A percentile compares a stretch with the other conserved stretches of the same genome.
Conservation (phyloP, 2,113 vertebrate species). For the Elephantulus edwardii region DNA sequence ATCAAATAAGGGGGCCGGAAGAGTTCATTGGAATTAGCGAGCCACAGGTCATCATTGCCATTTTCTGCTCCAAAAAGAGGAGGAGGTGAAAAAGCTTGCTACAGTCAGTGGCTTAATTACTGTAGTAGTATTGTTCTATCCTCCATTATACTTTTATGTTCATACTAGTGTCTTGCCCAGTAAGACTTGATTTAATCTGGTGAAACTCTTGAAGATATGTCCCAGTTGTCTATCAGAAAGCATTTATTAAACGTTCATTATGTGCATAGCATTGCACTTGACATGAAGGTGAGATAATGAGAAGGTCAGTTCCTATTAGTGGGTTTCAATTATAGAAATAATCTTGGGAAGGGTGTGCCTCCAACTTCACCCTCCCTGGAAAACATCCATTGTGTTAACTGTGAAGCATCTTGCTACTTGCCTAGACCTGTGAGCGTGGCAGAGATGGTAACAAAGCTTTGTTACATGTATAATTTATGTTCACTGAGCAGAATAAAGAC, state of each 20-base stretch:
- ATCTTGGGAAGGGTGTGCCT: background rate
- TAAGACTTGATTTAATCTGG: conserved; percentile 13
- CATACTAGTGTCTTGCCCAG: background rate
- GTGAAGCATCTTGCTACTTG: conserved; percentile 13
- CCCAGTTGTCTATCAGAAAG: conserved; percentile 8
- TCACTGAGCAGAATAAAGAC: background rate
- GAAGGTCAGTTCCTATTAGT: background rate
- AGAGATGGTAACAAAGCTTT: background rate
- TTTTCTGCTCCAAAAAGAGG: background rate
- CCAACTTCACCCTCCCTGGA: background rate
- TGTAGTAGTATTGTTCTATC: background rate
- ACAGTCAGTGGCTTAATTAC: background rate
- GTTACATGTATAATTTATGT: background rate
- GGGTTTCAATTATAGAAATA: conserved; percentile 23
- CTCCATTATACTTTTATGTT: conserved; percentile 2
- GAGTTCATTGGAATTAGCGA: background rate
- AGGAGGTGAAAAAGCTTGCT: background rate
- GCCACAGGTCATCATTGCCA: background rate
- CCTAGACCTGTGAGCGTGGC: background rate
- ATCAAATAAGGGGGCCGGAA: background rate
- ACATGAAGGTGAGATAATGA: conserved; percentile 11
- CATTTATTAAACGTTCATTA: conserved; percentile 12
- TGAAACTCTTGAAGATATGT: conserved; percentile 28
- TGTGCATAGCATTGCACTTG: background rate
- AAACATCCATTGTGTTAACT: background rate